A percentile compares a stretch with the other conserved stretches of the same genome.
Conservation (phyloP, 1,140 invertebrate genomes). For the Monochamus saltuarius region DNA sequence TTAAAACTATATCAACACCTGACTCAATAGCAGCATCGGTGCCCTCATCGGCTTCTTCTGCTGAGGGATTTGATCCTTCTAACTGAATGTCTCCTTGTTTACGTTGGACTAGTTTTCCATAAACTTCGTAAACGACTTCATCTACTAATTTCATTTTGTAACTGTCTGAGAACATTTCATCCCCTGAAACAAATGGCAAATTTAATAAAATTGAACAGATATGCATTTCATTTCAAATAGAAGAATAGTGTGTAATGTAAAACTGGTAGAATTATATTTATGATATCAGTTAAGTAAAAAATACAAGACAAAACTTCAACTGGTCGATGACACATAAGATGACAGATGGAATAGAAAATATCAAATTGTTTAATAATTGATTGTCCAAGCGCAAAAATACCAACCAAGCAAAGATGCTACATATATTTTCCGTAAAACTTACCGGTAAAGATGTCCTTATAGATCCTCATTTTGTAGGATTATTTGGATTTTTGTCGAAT, state of each 20-base stretch:
- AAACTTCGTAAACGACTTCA: constrained; percentile 93
- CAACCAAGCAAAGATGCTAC: not conserved
- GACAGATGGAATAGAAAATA: constrained; percentile 25
- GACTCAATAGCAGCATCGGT: constrained; percentile 71
- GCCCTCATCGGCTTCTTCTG: constrained; percentile 86
- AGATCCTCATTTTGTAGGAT: constrained; percentile 90
- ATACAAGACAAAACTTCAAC: constrained; percentile 9
- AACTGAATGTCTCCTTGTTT: constrained; percentile 77
- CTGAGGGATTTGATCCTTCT: constrained; percentile 89
- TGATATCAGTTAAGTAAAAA: not conserved
- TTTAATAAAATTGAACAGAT: constrained; percentile 4
- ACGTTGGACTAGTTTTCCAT: constrained; percentile 80
- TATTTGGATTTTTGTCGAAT: constrained; percentile 42
- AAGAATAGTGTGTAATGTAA: constrained; percentile 11
- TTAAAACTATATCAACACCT: constrained; percentile 91
- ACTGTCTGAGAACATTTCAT: constrained; percentile 98
- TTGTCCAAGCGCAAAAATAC: constrained; percentile 9
- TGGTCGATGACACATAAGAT: constrained; percentile 6
- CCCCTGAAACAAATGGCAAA: constrained; percentile 64
- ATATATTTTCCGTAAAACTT: constrained; percentile 48
- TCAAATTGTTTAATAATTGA: not conserved
- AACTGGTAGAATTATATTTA: not conserved
- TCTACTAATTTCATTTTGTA: constrained; percentile 93
- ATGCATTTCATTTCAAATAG: constrained; percentile 19
- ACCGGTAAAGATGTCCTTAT: constrained; percentile 93